Evolutionary conservation across 2,888 invertebrate species (phyloP), one percentile per base, ranked within the genome.

Genomic region (Rotaria sp.): DNA sequence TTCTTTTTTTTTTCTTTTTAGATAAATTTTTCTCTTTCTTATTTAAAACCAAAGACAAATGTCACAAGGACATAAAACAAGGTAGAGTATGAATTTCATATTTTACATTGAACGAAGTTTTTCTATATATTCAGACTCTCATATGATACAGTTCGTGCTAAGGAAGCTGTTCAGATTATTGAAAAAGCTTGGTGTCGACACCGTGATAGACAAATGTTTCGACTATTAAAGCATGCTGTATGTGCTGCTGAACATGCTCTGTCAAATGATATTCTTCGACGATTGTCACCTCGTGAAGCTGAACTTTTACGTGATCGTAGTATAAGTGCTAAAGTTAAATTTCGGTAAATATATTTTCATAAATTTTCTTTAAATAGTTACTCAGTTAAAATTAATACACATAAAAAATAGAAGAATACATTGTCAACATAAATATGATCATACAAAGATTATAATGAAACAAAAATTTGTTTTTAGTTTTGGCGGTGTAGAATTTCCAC

Each of bases 161-260:
- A 15, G 7, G 45, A 84, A 55, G 90, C 90, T n/a, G 90, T 89
- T 8, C 87, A 88, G 30, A 88, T 89, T 18, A 91, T 91, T 85
- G 90, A 91, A 88, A 88, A 89, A 87, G 88, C 90, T 18, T 91
- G 91, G 91, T 89, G 90, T 55, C 88, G 89, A 2, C 90, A 89
- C 87, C 88, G 90, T 87, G 90, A 91, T 88, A 88, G 88, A 87
- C 90, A 90, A 85, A 91, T 91, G 90, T 91, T 91, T 87, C 88
- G 89, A 85, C 88, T 91, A 24, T 88, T 91, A 48, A 91, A 91
- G 85, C 90, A 91, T 88, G 90, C 91, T 11, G 88, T 91, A 7
- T 90, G 90, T 89, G 91, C 91, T 48, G 91, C 91, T 30, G 91
- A 91, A 88, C 89, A 89, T 87, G 91, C 90, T 13, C 85, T 91